Base-by-base conservation (phyloP, 1,140 invertebrate species). In the Akabosia matsudoensis region DNA sequence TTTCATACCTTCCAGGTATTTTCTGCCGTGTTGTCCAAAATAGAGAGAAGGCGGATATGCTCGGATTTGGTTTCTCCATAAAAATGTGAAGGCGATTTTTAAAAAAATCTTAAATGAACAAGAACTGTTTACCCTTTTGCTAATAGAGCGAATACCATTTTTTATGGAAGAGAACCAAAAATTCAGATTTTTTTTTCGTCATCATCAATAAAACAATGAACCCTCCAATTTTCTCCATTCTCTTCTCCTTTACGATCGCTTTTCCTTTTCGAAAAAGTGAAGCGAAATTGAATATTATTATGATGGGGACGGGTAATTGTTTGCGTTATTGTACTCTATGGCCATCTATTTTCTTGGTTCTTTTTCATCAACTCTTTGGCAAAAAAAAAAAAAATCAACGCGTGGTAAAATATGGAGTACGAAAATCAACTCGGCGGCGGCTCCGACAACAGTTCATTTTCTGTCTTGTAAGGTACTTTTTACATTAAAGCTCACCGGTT, bases 401-500 rank as follows among this genome's bases (percentile, higher is more conserved):
- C n/a, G 7, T 18, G 37, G 7, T 10, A 45, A 45, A 45, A 45
- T 45, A 45, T 45, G 37, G 37, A 45, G 37, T 45, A 45, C 37
- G n/a, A n/a, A n/a, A 45, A 45, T 18, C 37, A 7, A 10, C 37
- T 45, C 37, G n/a, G n/a, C n/a, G n/a, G n/a, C n/a, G n/a, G n/a
- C n/a, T n/a, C n/a, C n/a, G n/a, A n/a, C n/a, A n/a, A n/a, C n/a
- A n/a, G 7, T 18, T 45, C 37, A 45, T 18, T 45, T 18, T 10
- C 37, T 45, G 18, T 45, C 37, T 45, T 45, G 37, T 45, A 45
- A 45, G 18, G 37, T 45, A 18, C 37, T 45, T 45, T 18, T 45
- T 45, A 18, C 61, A 67, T 67, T 31, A 67, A 67, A 67, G 61
- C 61, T 67, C 61, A 67, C 61, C 28, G 61, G 28, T 67, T 67